Evolutionary conservation across 2,797 vertebrate genomes (phyloP).

Genomic region (Dallia pectoralis): DNA sequence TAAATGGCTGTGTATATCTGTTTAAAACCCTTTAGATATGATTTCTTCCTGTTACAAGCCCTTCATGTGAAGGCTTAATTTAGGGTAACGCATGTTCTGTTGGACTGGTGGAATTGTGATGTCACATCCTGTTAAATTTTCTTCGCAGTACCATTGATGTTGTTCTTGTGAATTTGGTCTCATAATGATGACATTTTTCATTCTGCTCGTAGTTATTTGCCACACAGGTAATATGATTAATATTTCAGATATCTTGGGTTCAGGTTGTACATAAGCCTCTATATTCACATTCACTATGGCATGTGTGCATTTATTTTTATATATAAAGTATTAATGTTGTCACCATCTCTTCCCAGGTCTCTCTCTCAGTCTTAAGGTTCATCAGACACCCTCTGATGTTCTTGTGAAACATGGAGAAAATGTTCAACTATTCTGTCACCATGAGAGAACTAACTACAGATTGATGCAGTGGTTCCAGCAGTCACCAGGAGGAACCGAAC

Average conservation of each 20-base stretch:
- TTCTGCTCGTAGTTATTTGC: not conserved
- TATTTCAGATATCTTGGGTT: not conserved
- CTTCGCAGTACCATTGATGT: not conserved
- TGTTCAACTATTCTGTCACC: not conserved
- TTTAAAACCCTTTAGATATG: too few species aligned
- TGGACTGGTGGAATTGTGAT: not conserved
- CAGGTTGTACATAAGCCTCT: too few species aligned
- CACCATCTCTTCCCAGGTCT: not conserved
- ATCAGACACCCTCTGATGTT: conserved; percentile 3
- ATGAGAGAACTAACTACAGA: not conserved
- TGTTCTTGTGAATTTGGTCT: not conserved
- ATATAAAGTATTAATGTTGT: not conserved
- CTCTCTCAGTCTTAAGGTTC: not conserved
- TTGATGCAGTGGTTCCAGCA: not conserved
- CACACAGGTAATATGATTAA: not conserved
- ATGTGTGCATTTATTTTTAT: not conserved
- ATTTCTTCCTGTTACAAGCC: too few species aligned
- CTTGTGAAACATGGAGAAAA: not conserved
- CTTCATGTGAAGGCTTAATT: too few species aligned
- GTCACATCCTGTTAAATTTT: not conserved
- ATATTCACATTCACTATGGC: too few species aligned
- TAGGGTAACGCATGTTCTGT: too few species aligned
- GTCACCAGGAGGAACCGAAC: not conserved
- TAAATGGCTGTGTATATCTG: too few species aligned
- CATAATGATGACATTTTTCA: not conserved